Percentiles rank a stretch among this genome's conserved stretches.
Evolutionary conservation across 2,797 vertebrate genomes (phyloP).

Genomic region (Anableps anableps): DNA sequence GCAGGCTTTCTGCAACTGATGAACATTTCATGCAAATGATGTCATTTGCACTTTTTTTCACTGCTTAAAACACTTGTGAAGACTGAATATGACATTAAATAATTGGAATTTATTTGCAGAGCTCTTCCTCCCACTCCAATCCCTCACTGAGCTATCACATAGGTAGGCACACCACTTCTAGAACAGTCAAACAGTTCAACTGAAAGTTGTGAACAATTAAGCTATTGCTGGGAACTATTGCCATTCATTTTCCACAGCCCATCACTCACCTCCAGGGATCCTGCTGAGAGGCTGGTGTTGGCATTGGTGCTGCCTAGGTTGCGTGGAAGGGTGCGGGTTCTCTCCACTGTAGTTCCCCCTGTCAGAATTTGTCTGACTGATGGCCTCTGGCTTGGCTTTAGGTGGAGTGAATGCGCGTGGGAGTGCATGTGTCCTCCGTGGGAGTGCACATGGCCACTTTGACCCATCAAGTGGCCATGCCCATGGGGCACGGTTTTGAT

Average conservation of each 20-base stretch:
- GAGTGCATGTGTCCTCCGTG: conserved; percentile 77
- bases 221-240: conserved; percentile 12
- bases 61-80: background rate
- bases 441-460: conserved; percentile 73
- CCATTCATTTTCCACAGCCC: conserved; percentile 23
- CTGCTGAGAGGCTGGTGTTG: conserved; percentile 90
- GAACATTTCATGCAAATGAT: background rate
- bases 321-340: conserved; percentile 96
- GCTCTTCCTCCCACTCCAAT: background rate
- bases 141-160: background rate
- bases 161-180: background rate
- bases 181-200: conserved; percentile 9
- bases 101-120: background rate
- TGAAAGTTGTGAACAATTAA: conserved; percentile 9
- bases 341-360: conserved; percentile 89
- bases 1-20: background rate
- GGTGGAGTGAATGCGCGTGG: conserved; percentile 89
- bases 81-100: background rate
- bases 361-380: conserved; percentile 93
- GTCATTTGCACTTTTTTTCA: background rate
- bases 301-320: conserved; percentile 92
- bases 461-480: conserved; percentile 74
- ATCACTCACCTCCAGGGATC: conserved; percentile 95
- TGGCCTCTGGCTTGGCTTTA: conserved; percentile 89
- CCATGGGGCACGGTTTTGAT: conserved; percentile 91